Evolutionary conservation across 2,113 vertebrate genomes (phyloP), one percentile per base, ranked within the genome.

Genomic region (Emydocephalus ijimae): DNA sequence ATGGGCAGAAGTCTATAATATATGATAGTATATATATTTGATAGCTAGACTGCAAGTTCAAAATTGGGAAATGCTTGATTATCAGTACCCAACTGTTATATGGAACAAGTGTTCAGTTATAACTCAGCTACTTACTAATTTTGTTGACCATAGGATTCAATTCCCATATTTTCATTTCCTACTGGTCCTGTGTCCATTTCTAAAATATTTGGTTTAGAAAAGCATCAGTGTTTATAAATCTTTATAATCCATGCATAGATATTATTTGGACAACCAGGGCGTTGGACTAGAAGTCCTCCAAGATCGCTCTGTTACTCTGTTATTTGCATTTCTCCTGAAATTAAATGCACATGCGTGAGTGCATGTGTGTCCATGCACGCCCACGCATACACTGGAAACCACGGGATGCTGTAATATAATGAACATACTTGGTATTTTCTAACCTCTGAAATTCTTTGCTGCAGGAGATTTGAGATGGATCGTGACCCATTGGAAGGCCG

Each of bases 401-500:
- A 81, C 7, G 7, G 18, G 34, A 81, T 21, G 74, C 74, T 21
- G 18, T 81, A 43, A 81, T 21, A 81, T 39, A 81, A 81, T 10
- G 74, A 43, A 29, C 26, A 18, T 87, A 7, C 85, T 52, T 87
- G 85, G 9, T 43, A 11, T 39, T 74, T 29, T 5, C 20, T 55
- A 29, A 52, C 1, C 20, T 48, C 20, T 89, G 34, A 45, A 81
- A 21, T 6, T 64, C 48, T 52, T 43, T 57, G 24, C 23, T 34
- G 21, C 96, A 99, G 99, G 97, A 97, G 99, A 93, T 99, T 99
- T n/a, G 99, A 99, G 97, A 98, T 99, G 98, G 98, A 98, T 89
- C 98, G 99, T 0, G 98, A 99, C 89, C 98, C 98, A 1, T 93
- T 97, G 0, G 98, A 95, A 50, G 99, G 98, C 18, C 98, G 99